Evolutionary conservation across 2,113 vertebrate species (phyloP).

Genomic region (Machaerirhynchus nigripectus): DNA sequence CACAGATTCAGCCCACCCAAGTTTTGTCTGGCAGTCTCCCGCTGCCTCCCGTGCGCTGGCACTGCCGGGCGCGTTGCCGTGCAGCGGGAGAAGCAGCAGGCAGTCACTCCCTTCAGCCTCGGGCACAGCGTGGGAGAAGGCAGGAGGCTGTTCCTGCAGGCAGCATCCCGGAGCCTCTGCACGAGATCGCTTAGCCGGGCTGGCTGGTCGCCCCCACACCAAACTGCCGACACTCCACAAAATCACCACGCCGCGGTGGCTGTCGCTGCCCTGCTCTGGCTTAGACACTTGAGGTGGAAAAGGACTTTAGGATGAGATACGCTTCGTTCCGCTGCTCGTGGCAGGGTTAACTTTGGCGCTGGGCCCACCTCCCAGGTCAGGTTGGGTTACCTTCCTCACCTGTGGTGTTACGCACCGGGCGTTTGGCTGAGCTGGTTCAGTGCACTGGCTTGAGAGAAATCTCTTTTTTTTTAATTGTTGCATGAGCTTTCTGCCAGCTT

Average conservation of each 20-base stretch:
- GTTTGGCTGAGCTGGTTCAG: not conserved
- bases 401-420: not conserved
- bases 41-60: not conserved
- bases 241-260: not conserved
- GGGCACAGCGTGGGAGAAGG: fast-evolving
- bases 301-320: fast-evolving
- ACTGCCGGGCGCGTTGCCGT: not conserved
- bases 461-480: not conserved
- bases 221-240: fast-evolving
- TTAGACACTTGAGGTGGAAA: not conserved
- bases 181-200: fast-evolving
- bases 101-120: fast-evolving
- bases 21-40: not conserved
- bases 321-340: fast-evolving
- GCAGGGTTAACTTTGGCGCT: not conserved
- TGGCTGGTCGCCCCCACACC: not conserved
- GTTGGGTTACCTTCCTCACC: not conserved
- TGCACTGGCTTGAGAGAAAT: not conserved
- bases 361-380: not conserved
- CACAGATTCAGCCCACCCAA: not conserved
- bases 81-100: not conserved
- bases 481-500: constrained; percentile 3
- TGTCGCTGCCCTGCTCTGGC: not conserved
- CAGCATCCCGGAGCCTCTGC: fast-evolving
- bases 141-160: not conserved